Base-by-base conservation (phyloP, 2,113 vertebrate genomes). In the Lipophrys pholis region DNA sequence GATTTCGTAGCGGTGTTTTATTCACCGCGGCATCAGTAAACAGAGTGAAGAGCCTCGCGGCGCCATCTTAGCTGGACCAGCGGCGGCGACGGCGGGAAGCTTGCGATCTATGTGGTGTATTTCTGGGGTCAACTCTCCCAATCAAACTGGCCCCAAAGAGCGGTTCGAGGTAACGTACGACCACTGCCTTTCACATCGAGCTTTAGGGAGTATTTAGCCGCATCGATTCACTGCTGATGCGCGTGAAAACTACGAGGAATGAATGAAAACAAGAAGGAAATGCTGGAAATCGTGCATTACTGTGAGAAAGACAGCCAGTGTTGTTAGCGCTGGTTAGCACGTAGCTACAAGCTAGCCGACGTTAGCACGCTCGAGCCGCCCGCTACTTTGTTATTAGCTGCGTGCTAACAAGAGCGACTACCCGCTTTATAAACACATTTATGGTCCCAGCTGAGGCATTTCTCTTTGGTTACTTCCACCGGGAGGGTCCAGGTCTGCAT, bases 91-190 rank as follows among this genome's bases (percentile, higher is more conserved):
- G 9, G 5, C 3, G 78, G 85, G 87, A 89, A 86, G 82, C 72
- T 82, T 52, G 49, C 49, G 54, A 61, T 89, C 85, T 90, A 70
- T 65, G 1, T 40, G 39, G 15, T 87, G 38, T 82, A 74, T 8
- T 63, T 89, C 87, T 87, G 16, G 76, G 82, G 82, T 89, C 77
- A 90, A 90, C 86, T 87, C 78, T 83, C 60, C 59, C 87, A 91
- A 65, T 81, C 82, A 86, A 91, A 89, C 83, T 92, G 70, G 73
- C 74, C 55, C 79, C 62, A 87, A 81, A 89, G 62, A 88, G 74
- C 91, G 82, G 64, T 11, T 16, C 53, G 68, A 87, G 89, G 89
- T 90, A 88, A 82, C 45, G 57, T 53, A 58, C 58, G 57, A n/a
- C 4, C 21, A 4, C 21, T 30, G 21, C 21, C 21, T 30, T 30